A percentile compares a stretch with the other conserved stretches of the same genome.
Conservation (phyloP, 2,888 invertebrate genomes). For the Drosophila bunnanda region DNA sequence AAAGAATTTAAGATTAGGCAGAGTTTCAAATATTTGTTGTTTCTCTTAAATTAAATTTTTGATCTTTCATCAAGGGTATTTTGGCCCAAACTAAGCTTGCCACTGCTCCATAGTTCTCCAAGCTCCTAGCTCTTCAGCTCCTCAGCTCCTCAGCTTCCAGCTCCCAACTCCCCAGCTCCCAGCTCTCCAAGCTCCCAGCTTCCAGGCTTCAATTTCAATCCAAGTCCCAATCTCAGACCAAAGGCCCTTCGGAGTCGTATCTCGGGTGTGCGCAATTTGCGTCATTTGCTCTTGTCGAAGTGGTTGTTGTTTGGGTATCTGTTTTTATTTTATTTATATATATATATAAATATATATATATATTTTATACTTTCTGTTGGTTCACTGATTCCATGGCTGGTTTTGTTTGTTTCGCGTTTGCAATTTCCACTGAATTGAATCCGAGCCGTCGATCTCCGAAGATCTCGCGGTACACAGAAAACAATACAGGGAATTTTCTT, state of each 20-base stretch:
- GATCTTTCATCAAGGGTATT: neutral
- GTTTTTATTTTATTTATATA: constrained; percentile 10
- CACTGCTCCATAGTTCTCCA: neutral
- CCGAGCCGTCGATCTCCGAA: constrained; percentile 31
- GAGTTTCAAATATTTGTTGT: neutral
- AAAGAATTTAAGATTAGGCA: neutral
- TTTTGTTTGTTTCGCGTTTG: constrained; percentile 31
- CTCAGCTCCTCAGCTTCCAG: neutral
- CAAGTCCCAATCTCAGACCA: constrained; percentile 5
- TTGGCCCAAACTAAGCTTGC: neutral
- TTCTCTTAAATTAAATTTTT: neutral
- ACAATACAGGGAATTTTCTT: neutral
- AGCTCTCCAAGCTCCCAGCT: neutral
- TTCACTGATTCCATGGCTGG: constrained; percentile 22
- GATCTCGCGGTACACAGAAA: constrained; percentile 23
- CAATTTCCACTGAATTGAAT: constrained; percentile 55
- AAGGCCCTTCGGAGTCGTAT: constrained; percentile 28
- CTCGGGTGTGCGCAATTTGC: constrained; percentile 61
- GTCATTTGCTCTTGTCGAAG: constrained; percentile 62
- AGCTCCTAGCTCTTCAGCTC: neutral
- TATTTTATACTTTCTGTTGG: constrained; percentile 16
- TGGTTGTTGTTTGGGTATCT: constrained; percentile 13
- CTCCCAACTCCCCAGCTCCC: neutral
- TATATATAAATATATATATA: constrained; percentile 1
- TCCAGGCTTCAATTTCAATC: constrained; percentile 1